A percentile compares a stretch with the other conserved stretches of the same genome.
Evolutionary conservation across 2,888 invertebrate species (phyloP).

Genomic region (Hetaerina titia): DNA sequence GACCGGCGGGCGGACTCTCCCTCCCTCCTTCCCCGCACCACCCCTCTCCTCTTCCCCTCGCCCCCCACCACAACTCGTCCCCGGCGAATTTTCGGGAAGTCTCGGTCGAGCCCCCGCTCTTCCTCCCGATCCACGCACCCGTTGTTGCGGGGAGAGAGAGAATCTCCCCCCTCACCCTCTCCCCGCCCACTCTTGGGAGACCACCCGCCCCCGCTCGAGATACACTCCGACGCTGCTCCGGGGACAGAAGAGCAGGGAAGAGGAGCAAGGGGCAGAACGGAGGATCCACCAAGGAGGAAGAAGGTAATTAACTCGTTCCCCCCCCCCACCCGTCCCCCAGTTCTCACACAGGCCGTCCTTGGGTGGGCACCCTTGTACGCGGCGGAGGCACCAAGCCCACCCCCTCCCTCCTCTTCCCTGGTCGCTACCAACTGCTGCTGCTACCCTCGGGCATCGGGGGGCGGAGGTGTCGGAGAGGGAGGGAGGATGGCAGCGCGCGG

Average conservation of each 20-base stretch:
- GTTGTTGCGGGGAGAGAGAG: not conserved
- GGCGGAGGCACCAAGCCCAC: not conserved
- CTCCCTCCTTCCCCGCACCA: not conserved
- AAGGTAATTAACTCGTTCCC: constrained; percentile 27
- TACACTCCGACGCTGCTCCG: not conserved
- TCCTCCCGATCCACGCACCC: not conserved
- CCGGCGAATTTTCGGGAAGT: constrained; percentile 16
- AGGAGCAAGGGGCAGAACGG: not conserved
- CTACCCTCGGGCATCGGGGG: no score
- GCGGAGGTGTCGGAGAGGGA: no score
- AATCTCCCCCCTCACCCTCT: not conserved
- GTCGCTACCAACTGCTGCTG: no score
- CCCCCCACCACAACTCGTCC: not conserved
- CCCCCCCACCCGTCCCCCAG: not conserved
- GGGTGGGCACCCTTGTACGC: no score
- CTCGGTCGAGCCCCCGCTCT: not conserved
- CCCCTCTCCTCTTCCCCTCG: not conserved
- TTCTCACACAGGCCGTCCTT: not conserved
- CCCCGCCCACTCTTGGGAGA: not conserved
- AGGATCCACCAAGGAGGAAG: not conserved
- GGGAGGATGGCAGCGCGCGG: no score
- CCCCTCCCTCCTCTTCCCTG: not conserved
- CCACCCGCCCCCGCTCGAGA: not conserved
- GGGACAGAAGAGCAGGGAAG: not conserved
- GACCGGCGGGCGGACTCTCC: no score